Conservation (phyloP, 2,888 invertebrate species). For the Himalopsyche anomala region DNA sequence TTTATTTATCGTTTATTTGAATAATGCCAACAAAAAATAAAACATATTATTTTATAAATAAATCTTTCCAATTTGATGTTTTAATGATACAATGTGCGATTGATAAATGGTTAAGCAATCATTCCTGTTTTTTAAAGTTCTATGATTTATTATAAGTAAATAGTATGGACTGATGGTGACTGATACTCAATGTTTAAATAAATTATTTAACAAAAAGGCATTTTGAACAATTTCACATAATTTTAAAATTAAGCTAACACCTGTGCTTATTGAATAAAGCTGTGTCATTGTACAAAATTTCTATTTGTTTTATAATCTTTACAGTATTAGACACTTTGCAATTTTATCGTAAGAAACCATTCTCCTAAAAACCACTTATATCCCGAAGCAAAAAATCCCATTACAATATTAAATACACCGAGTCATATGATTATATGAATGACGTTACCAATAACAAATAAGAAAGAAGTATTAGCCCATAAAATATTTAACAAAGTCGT, state of each 20-base stretch:
- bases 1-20: conserved; percentile 64
- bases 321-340: not conserved
- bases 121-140: conserved; percentile 39
- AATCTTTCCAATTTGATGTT: conserved; percentile 63
- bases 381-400: not conserved
- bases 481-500: no score
- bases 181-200: conserved; percentile 33
- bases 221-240: conserved; percentile 44
- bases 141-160: conserved; percentile 35
- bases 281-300: conserved; percentile 31
- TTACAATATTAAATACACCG: not conserved
- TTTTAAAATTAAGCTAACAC: conserved; percentile 39
- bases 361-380: not conserved
- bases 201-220: conserved; percentile 41
- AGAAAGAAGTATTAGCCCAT: no score
- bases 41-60: conserved; percentile 66
- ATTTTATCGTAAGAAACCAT: not conserved
- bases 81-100: conserved; percentile 51
- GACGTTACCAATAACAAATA: no score
- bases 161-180: conserved; percentile 18
- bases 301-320: conserved; percentile 26
- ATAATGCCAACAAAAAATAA: conserved; percentile 63
- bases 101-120: conserved; percentile 20
- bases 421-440: no score
- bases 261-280: conserved; percentile 17